A percentile compares a stretch with the other conserved stretches of the same genome.
These are phyloP conservation scores for Papilio dardanus DNA, from an alignment of 1,140 invertebrate genomes.

Conservation along the genomic window DNA sequence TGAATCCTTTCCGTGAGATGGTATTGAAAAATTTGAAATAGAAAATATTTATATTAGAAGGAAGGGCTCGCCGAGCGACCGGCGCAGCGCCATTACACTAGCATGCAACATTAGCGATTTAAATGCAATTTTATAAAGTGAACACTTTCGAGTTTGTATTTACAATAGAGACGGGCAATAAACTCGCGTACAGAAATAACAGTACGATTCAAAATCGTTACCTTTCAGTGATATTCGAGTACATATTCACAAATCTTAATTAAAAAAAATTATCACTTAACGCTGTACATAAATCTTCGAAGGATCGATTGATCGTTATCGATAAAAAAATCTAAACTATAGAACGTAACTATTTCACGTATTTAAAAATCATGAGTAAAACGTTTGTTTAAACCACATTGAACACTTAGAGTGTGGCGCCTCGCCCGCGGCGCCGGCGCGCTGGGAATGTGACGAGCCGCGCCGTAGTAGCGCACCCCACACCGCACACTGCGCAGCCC, in stretches of 20 bases:
- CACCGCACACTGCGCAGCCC: not conserved
- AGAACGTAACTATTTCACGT: constrained; percentile 64
- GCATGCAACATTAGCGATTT: constrained; percentile 78
- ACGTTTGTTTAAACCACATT: constrained; percentile 65
- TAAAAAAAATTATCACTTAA: constrained; percentile 62
- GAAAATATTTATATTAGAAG: constrained; percentile 48
- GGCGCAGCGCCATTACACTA: constrained; percentile 56
- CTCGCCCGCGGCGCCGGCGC: constrained; percentile 42
- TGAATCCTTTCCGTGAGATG: constrained; percentile 41
- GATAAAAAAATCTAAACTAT: constrained; percentile 58
- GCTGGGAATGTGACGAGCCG: constrained; percentile 58
- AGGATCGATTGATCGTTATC: constrained; percentile 56
- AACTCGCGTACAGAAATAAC: constrained; percentile 16
- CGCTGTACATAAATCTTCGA: constrained; percentile 67
- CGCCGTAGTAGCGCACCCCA: constrained; percentile 34
- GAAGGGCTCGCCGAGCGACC: constrained; percentile 46
- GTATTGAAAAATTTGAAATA: constrained; percentile 48
- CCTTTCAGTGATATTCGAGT: constrained; percentile 76
- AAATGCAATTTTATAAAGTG: constrained; percentile 78
- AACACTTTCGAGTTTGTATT: constrained; percentile 76
- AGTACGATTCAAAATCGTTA: constrained; percentile 15
- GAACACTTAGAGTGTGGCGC: constrained; percentile 70
- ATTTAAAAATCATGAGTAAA: constrained; percentile 73
- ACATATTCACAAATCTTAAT: constrained; percentile 78
- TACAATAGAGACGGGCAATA: constrained; percentile 52